Conservation (phyloP, 1,140 invertebrate genomes). For the Neodiprion lecontei region DNA sequence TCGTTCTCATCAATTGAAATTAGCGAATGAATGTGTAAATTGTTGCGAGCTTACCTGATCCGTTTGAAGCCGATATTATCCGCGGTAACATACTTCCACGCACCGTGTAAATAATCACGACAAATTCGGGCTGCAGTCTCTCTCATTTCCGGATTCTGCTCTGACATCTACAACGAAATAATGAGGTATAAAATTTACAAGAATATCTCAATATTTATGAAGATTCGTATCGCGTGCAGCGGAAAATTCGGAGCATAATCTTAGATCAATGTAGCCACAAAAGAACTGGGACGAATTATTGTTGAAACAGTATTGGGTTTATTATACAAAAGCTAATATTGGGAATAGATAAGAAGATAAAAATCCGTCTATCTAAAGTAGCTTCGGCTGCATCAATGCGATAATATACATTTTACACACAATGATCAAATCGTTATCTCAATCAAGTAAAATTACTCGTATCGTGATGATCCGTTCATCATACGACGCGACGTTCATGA, state of each 20-base stretch:
- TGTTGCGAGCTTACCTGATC: constrained; percentile 70
- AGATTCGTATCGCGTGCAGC: background rate
- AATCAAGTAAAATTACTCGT: background rate
- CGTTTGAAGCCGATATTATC: constrained; percentile 79
- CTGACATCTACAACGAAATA: constrained; percentile 58
- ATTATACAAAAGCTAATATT: no score
- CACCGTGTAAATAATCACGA: constrained; percentile 84
- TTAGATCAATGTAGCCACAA: no score
- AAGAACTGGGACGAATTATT: no score
- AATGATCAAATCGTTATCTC: no score
- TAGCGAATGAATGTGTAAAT: no score
- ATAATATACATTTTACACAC: no score
- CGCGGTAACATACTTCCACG: constrained; percentile 82
- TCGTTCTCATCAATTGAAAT: no score
- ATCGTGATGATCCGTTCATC: background rate
- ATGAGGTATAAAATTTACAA: background rate
- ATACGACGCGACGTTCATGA: background rate
- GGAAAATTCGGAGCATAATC: background rate
- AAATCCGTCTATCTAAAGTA: no score
- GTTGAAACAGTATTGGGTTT: no score
- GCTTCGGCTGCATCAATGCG: no score
- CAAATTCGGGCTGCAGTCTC: constrained; percentile 85
- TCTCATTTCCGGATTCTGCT: constrained; percentile 73
- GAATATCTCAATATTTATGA: background rate
- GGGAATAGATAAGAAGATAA: no score